Evolutionary conservation across 2,113 vertebrate species (phyloP), one percentile per base, ranked within the genome.

Genomic region (Baryphthengus martii): DNA sequence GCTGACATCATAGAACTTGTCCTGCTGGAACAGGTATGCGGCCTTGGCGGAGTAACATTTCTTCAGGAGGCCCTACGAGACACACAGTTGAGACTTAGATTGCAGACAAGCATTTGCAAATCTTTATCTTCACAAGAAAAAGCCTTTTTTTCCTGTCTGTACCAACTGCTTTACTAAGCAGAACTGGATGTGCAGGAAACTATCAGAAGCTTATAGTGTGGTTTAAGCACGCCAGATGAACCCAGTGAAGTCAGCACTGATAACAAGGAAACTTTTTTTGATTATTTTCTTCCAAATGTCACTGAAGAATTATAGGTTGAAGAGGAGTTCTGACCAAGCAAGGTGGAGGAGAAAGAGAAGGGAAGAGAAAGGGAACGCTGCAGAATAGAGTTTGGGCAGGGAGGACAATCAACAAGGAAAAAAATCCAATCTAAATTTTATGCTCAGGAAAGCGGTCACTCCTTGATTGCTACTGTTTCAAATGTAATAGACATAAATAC

Each of bases 1-100:
- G 96, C 97, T 98, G 88, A 98, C 97, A 4, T 99, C 98, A 3
- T 99, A 99, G 98, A 99, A 98, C 85, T 98, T 98, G 96, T 99
- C 98, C 90, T 98, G 98, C 97, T 99, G 98, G 97, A 99, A 99
- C 53, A 99, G 98, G 96, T 99, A 99, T 0, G 98, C 96, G 4
- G 98, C 98, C 49, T 97, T 93, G 0, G 98, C 98, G 87, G 98
- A 98, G 82, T 98, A 98, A 83, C 98, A 98, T 67, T 95, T 98
- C 96, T 98, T 98, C 85, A 98, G 98, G 42, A 98, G 97, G 29
- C 96, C 97, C 98, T 99, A 65, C 17, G 35, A 71, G 75, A 90
- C 83, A 91, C 42, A 90, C 4, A 13, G 53, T 0, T 88, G 15
- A 74, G 40, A 49, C n/a, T 65, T 45, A 58, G 50, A 23, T 7